Base-by-base conservation (phyloP, 1,140 invertebrate genomes). In the Rhopalosiphum maidis region DNA sequence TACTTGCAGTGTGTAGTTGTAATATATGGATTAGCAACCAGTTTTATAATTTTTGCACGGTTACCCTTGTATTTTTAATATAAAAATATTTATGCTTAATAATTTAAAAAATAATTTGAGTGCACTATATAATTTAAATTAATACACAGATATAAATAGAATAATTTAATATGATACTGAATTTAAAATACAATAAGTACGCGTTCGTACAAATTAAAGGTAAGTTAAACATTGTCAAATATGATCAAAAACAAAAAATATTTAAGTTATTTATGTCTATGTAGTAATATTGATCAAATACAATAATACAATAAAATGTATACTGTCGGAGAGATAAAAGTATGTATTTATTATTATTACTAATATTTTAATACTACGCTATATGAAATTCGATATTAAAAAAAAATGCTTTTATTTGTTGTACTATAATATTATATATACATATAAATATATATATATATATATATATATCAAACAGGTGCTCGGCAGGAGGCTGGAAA, bases 401-500 rank as follows among this genome's bases (percentile, higher is more conserved):
- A n/a, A 60, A 90, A 91, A 91, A 43, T n/a, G n/a, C 21, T 54
- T 89, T 54, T 90, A 43, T 35, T 21, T 23, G 21, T 60, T 60
- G 51, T 90, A n/a, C 25, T 90, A 6, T 51, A 51, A 51, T 51
- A 46, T 46, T 41, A 41, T 41, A 41, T n/a, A n/a, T n/a, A n/a
- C n/a, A n/a, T n/a, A n/a, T n/a, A n/a, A 46, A 46, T 46, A 46
- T 46, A 46, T 46, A 46, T 46, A n/a, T 25, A 87, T 87, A 46
- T n/a, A 37, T 82, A 48, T 30, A 87, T 87, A 54, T 48, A 77
- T 85, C n/a, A 41, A 92, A 92, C 91, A 92, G 91, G 77, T 92
- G 91, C 48, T 60, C n/a, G 30, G 68, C 68, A n/a, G 35, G 18
- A 92, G 91, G 41, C n/a, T 77, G 68, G 90, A 92, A 83, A 92